phyloP scores from a whole-genome alignment of 2,113 vertebrate species.

The Mastomys natalensis region DNA sequence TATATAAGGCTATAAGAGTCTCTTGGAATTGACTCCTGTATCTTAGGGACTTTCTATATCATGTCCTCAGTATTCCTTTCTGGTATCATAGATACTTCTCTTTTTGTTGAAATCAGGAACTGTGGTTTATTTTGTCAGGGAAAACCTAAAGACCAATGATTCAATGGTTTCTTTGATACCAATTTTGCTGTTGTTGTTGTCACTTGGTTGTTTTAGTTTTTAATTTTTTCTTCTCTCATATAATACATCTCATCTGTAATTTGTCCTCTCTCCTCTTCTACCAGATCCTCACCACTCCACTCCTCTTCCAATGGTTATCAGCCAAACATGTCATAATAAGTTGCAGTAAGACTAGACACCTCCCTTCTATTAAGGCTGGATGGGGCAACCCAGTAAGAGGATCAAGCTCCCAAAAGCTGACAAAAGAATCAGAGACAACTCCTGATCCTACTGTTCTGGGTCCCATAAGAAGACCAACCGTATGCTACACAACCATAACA shows the following conservation, averaged over 20 bases:
- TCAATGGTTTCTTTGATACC: not conserved
- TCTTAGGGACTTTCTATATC: not conserved
- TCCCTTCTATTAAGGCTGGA: not conserved
- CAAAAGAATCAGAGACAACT: no score
- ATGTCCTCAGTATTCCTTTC: not conserved
- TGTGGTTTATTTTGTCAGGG: not conserved
- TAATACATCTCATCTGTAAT: not conserved
- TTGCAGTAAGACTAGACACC: not conserved
- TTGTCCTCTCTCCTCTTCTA: not conserved
- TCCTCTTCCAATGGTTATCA: not conserved
- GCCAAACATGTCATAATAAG: not conserved
- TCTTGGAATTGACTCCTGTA: not conserved
- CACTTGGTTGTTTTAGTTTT: not conserved
- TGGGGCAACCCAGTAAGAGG: not conserved
- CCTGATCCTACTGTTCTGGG: not conserved
- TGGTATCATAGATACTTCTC: not conserved
- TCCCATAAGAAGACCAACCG: not conserved
- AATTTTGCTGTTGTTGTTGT: not conserved
- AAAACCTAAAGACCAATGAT: not conserved
- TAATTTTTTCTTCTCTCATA: not conserved
- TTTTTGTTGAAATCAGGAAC: not conserved
- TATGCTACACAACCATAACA: not conserved
- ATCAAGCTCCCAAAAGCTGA: not conserved
- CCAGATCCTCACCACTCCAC: not conserved
- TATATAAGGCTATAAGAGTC: not conserved